phyloP scores from a whole-genome alignment of 2,888 invertebrate species.

The Epinotia demarniana region DNA sequence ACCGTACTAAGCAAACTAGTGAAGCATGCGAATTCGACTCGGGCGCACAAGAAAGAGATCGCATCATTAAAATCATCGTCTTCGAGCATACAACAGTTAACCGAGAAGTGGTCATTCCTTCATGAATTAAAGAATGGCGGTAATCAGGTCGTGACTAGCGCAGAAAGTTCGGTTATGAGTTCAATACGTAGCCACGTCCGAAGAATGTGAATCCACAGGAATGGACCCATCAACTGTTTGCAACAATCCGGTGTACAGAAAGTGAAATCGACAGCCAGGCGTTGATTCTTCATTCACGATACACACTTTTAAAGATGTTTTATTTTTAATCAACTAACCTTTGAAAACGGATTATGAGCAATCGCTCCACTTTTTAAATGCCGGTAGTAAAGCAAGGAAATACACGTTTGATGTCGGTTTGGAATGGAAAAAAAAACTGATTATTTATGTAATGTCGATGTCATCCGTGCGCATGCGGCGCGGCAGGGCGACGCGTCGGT shows the following conservation, averaged over 20 bases:
- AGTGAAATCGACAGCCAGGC: conserved; percentile 68
- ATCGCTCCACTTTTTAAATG: conserved; percentile 42
- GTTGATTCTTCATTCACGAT: conserved; percentile 37
- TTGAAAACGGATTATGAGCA: conserved; percentile 49
- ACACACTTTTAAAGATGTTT: conserved; percentile 30
- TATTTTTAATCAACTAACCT: conserved; percentile 44
- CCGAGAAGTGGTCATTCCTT: conserved; percentile 38
- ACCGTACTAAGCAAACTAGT: conserved; percentile 28
- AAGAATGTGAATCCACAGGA: conserved; percentile 32
- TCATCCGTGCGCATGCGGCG: conserved; percentile 50
- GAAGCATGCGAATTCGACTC: conserved; percentile 32
- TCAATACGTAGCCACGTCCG: conserved; percentile 25
- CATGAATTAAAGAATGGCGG: conserved; percentile 46
- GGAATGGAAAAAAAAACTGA: conserved; percentile 46
- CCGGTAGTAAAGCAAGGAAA: conserved; percentile 2
- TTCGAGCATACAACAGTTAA: conserved; percentile 34
- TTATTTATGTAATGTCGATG: conserved; percentile 68
- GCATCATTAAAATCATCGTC: conserved; percentile 25
- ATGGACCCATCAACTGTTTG: conserved; percentile 43
- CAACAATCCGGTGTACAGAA: conserved; percentile 60
- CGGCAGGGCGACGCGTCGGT: conserved; percentile 57
- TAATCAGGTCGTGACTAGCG: conserved; percentile 47
- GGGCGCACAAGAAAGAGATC: conserved; percentile 35
- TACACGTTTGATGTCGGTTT: conserved; percentile 19
- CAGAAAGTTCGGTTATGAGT: conserved; percentile 40